phyloP scores from a whole-genome alignment of 2,888 invertebrate species.

The Xanthostigma xanthostigma region DNA sequence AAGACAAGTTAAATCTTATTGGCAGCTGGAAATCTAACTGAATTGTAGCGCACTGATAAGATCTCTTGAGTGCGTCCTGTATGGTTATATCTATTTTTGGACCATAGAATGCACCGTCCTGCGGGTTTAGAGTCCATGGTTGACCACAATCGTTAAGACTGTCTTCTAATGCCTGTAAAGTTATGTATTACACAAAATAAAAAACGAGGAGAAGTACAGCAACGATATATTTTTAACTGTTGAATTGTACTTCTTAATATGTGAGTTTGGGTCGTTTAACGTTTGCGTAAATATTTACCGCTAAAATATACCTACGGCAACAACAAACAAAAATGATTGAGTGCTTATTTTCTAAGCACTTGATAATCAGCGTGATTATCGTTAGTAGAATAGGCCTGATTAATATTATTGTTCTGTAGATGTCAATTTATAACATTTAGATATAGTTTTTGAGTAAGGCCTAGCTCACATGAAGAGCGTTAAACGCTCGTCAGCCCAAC shows the following conservation, averaged over 20 bases:
- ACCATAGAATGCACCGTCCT: slow-evolving; percentile 98
- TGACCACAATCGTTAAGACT: slow-evolving; percentile 74
- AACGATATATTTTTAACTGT: not conserved
- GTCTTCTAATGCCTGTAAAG: slow-evolving; percentile 56
- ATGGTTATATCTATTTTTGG: slow-evolving; percentile 99
- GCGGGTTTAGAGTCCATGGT: slow-evolving; percentile 82
- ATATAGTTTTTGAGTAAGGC: too few species aligned
- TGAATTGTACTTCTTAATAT: not conserved
- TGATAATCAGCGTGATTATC: too few species aligned
- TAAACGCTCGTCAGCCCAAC: too few species aligned
- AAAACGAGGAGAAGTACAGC: not conserved
- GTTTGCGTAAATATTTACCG: not conserved
- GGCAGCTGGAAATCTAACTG: slow-evolving; percentile 98
- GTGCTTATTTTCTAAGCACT: too few species aligned
- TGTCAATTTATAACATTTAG: too few species aligned
- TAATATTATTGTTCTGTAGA: too few species aligned
- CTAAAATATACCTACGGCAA: too few species aligned
- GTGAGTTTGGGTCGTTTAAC: not conserved
- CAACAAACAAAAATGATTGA: too few species aligned
- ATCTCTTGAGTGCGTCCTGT: slow-evolving; percentile 75
- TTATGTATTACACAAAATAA: not conserved
- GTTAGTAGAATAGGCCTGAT: too few species aligned
- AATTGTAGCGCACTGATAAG: slow-evolving; percentile 94
- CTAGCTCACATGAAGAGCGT: too few species aligned
- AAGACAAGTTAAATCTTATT: slow-evolving; percentile 71